Conservation (phyloP, 2,888 invertebrate species). For the Cantharis rustica region DNA sequence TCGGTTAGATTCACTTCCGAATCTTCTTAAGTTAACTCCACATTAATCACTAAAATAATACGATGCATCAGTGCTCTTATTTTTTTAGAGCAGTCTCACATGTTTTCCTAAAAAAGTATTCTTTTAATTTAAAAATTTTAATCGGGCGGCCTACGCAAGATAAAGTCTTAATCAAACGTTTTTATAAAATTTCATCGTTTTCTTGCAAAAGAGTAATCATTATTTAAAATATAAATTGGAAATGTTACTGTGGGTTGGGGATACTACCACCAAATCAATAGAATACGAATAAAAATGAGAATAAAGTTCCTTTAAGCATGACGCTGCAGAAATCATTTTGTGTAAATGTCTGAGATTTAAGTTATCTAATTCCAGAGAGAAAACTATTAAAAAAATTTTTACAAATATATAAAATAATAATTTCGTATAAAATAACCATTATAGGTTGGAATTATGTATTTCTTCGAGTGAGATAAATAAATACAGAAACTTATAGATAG, state of each 20-base stretch:
- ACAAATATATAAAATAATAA: neutral
- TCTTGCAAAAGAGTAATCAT: neutral
- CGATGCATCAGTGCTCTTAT: constrained; percentile 28
- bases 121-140: neutral
- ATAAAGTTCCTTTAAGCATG: neutral
- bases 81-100: constrained; percentile 7
- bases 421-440: neutral
- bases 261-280: neutral
- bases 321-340: neutral
- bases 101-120: neutral
- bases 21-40: constrained; percentile 35
- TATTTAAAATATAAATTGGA: neutral
- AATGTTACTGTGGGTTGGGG: neutral
- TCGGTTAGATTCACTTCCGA: constrained; percentile 21
- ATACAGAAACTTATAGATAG: neutral
- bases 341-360: neutral
- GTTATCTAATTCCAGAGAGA: neutral
- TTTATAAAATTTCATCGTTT: neutral
- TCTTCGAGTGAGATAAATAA: neutral
- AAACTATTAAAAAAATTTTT: neutral
- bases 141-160: neutral
- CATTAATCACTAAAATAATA: constrained; percentile 37
- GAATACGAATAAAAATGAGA: neutral
- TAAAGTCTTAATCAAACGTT: neutral
- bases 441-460: neutral